Conservation (phyloP, 2,797 vertebrate species). For the Sebastolobus altivelis region DNA sequence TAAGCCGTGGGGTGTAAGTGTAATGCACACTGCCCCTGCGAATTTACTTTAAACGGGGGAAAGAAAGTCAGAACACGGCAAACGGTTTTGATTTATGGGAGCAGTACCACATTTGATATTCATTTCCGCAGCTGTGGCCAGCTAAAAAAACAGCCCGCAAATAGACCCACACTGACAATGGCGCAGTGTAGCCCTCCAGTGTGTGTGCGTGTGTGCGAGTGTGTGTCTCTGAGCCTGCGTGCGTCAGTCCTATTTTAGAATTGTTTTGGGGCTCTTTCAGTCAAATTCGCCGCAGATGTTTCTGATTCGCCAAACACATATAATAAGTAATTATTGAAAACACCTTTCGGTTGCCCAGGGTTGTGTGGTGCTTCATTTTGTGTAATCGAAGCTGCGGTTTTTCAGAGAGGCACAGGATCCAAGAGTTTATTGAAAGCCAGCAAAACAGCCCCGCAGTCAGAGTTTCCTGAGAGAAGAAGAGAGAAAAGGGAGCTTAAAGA, state of each 20-base stretch:
- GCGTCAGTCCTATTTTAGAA: constrained; percentile 85
- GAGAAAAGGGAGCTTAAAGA: constrained; percentile 60
- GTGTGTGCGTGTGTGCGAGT: constrained; percentile 58
- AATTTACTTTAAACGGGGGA: constrained; percentile 76
- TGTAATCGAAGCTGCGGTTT: constrained; percentile 79
- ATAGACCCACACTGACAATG: constrained; percentile 80
- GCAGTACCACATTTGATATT: constrained; percentile 85
- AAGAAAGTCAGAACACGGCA: constrained; percentile 77
- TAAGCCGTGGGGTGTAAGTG: constrained; percentile 64
- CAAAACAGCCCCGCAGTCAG: constrained; percentile 70
- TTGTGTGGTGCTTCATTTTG: constrained; percentile 76
- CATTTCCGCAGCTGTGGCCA: constrained; percentile 85
- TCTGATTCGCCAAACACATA: constrained; percentile 81
- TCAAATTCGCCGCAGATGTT: constrained; percentile 81
- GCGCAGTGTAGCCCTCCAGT: constrained; percentile 70
- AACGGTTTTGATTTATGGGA: constrained; percentile 86
- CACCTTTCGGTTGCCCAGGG: constrained; percentile 80
- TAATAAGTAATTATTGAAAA: constrained; percentile 86
- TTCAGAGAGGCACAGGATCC: constrained; percentile 64
- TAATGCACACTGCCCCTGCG: constrained; percentile 74
- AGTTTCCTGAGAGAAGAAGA: constrained; percentile 74
- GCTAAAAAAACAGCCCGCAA: constrained; percentile 82
- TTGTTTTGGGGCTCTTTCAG: constrained; percentile 79
- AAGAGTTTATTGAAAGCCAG: constrained; percentile 77
- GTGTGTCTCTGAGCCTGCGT: constrained; percentile 68